phyloP scores from a whole-genome alignment of 2,113 vertebrate genomes.

The Pterophyllum scalare region DNA sequence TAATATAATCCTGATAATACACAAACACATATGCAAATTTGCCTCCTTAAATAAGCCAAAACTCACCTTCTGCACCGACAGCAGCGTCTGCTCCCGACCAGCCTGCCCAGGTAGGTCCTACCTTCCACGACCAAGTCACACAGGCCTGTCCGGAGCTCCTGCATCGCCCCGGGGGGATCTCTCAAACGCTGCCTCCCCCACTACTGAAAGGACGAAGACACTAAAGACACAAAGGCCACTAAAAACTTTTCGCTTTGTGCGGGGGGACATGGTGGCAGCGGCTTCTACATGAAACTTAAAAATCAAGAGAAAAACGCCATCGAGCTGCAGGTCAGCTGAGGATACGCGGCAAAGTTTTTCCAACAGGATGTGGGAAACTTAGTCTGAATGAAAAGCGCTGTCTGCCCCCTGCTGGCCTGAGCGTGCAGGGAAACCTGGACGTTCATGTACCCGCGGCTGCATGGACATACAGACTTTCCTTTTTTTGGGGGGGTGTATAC shows the following conservation, averaged over 20 bases:
- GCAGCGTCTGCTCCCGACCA: constrained; percentile 63
- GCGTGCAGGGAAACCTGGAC: neutral
- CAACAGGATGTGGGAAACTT: constrained; percentile 36
- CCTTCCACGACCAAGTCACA: constrained; percentile 53
- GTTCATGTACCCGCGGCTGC: too few relatives aligned
- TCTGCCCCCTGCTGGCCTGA: constrained; percentile 31
- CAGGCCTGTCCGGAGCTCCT: constrained; percentile 33
- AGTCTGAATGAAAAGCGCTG: neutral
- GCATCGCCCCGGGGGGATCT: constrained; percentile 28
- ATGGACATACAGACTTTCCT: too few relatives aligned
- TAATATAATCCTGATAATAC: neutral
- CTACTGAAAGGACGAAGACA: neutral
- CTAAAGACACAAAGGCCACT: neutral
- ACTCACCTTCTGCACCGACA: constrained; percentile 67
- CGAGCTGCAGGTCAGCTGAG: neutral
- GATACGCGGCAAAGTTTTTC: constrained; percentile 15
- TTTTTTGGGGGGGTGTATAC: too few relatives aligned
- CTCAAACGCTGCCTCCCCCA: constrained; percentile 14
- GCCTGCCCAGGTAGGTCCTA: constrained; percentile 45
- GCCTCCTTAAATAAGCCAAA: too few relatives aligned
- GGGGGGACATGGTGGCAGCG: neutral
- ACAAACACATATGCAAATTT: neutral
- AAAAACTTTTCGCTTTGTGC: rapidly evolving
- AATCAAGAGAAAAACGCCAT: too few relatives aligned
- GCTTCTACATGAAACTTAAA: too few relatives aligned